These are phyloP conservation scores for Bombus cullumanus DNA, from an alignment of 1,140 invertebrate genomes.

Conservation along the genomic window DNA sequence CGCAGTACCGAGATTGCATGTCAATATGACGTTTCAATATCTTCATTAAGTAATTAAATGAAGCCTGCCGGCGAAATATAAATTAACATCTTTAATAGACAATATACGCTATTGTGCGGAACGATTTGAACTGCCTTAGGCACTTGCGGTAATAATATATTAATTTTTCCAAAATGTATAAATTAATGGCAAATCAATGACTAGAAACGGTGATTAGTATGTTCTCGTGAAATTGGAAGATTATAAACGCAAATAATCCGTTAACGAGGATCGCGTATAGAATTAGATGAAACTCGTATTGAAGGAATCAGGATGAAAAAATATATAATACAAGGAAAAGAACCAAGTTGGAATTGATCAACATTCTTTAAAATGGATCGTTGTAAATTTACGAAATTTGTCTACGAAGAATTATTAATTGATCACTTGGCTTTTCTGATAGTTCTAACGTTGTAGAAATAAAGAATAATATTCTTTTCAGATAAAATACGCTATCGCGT, in stretches of 20 bases:
- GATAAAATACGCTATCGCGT: not conserved
- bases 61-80: not conserved
- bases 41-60: constrained; percentile 3
- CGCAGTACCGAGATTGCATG: not conserved
- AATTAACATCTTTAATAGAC: not conserved
- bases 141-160: no score
- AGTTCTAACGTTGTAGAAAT: no score
- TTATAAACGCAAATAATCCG: not conserved
- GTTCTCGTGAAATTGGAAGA: no score
- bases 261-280: not conserved
- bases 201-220: no score
- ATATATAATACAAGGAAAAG: not conserved
- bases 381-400: not conserved
- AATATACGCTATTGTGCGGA: no score
- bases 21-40: not conserved
- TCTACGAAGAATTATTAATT: no score
- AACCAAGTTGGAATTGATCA: no score
- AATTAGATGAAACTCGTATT: not conserved
- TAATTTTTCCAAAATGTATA: no score
- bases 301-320: not conserved
- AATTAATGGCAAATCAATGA: no score
- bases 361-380: no score
- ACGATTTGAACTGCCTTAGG: no score
- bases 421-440: rapidly evolving
- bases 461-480: not conserved